phyloP scores from a whole-genome alignment of 2,113 vertebrate genomes.

The Nothocercus nigrocapillus region DNA sequence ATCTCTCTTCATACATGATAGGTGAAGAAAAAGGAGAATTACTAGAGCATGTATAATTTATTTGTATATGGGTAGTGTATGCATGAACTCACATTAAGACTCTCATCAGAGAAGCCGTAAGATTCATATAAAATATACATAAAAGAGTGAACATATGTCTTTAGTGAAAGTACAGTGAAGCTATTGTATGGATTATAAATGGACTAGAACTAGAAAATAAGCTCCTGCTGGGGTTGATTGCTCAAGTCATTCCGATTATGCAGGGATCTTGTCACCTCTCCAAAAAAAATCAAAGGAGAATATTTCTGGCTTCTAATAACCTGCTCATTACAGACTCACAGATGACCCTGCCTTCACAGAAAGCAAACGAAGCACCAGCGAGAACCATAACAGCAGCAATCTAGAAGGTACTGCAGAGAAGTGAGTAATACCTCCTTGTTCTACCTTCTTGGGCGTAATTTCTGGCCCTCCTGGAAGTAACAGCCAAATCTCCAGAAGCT shows the following conservation, averaged over 20 bases:
- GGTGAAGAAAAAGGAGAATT: not conserved
- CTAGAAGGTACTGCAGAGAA: not conserved
- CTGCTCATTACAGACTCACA: not conserved
- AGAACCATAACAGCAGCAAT: not conserved
- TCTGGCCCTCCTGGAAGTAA: not conserved
- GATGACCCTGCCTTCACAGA: not conserved
- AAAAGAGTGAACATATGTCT: not conserved
- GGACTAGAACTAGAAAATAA: slow-evolving; percentile 6
- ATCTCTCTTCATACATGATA: not conserved
- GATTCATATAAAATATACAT: slow-evolving; percentile 21
- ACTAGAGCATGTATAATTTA: slow-evolving; percentile 14
- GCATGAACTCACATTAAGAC: not conserved
- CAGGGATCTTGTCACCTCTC: not conserved
- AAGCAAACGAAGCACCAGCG: not conserved
- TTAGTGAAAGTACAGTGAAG: not conserved
- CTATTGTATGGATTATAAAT: slow-evolving; percentile 30
- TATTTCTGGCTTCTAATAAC: not conserved
- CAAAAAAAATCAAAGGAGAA: not conserved
- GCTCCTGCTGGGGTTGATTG: slow-evolving; percentile 27
- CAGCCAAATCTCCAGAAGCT: not conserved
- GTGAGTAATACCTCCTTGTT: not conserved
- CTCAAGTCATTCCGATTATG: not conserved
- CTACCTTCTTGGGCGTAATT: not conserved
- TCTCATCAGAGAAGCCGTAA: not conserved
- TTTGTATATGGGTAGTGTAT: not conserved